Evolutionary conservation across 2,113 vertebrate species (phyloP).

Genomic region (Copsychus sechellarum): DNA sequence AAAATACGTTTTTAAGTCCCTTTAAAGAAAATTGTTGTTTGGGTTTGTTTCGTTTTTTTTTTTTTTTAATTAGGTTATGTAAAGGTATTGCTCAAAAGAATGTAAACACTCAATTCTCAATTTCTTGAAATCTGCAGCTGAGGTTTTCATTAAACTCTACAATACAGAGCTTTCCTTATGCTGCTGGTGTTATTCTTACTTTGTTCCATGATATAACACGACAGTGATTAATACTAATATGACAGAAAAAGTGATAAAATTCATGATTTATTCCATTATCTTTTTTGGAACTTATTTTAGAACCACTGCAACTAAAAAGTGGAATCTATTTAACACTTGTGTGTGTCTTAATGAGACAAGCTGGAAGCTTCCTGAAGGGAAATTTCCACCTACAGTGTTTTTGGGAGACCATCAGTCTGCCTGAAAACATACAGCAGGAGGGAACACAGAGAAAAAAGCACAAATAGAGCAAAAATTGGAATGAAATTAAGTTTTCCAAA

Average conservation of each 20-base stretch:
- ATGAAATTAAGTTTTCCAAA: not conserved
- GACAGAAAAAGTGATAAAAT: not conserved
- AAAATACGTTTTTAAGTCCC: not conserved
- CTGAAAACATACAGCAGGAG: not conserved
- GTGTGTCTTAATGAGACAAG: not conserved
- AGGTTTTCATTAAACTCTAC: not conserved
- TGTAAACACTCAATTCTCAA: not conserved
- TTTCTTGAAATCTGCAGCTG: not conserved
- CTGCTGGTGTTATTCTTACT: not conserved
- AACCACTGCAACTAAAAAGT: not conserved
- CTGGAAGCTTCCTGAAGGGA: not conserved
- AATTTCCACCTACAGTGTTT: not conserved
- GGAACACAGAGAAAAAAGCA: not conserved
- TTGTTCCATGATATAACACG: not conserved
- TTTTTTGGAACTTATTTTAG: not conserved
- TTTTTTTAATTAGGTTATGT: not conserved
- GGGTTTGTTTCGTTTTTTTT: too few species aligned
- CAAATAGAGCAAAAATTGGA: not conserved
- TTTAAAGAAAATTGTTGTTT: not conserved
- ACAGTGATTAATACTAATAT: not conserved
- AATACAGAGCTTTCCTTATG: not conserved
- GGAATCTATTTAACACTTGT: not conserved
- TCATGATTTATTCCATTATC: not conserved
- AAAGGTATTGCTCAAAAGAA: not conserved
- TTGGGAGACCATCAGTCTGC: not conserved